Evolutionary conservation across 1,140 invertebrate species (phyloP), one percentile per base, ranked within the genome.

Genomic region (Caenorhabditis tropicalis): DNA sequence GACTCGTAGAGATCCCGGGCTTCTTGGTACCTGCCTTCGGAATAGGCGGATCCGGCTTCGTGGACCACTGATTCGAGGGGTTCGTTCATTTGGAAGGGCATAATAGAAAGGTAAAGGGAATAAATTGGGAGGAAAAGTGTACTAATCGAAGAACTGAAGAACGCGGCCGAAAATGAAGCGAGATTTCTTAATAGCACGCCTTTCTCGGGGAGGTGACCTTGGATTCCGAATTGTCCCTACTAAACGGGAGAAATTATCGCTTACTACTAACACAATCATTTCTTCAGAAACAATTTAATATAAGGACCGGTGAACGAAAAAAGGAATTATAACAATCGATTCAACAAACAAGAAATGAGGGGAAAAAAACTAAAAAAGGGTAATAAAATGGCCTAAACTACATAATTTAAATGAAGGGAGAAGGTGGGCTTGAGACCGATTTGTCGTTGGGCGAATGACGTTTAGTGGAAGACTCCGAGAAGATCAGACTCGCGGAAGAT

Each of bases 401-500:
- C 24, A 56, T 56, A 56, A 56, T 56, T 56, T 56, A 56, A 9
- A 27, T 27, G 53, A 29, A 31, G n/a, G 10, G 19, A 46, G 36
- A 46, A 10, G 10, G 33, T 21, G 36, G n/a, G 53, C n/a, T 74
- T 74, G 65, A 74, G 65, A 74, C 65, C 65, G 65, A 74, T 56
- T 7, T 56, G 19, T 19, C 5, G 24, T 27, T 29, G 48, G 79
- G 21, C 10, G 31, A 36, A 21, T 3, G 2, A 21, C 21, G 21
- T 46, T 84, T 83, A 86, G 79, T 90, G 82, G 82, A 90, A 93
- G 92, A 98, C 98, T 58, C 96, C 98, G 86, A 99, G 93, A 91
- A 99, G 97, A 91, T 99, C 98, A 60, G 94, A 93, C 93, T 99
- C 98, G 91, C 96, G 94, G 93, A 97, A 99, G 51, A 99, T 93